Percentiles rank a stretch among this genome's conserved stretches.
Evolutionary conservation across 2,888 invertebrate genomes (phyloP).

Genomic region (Cryptosula pallasiana): DNA sequence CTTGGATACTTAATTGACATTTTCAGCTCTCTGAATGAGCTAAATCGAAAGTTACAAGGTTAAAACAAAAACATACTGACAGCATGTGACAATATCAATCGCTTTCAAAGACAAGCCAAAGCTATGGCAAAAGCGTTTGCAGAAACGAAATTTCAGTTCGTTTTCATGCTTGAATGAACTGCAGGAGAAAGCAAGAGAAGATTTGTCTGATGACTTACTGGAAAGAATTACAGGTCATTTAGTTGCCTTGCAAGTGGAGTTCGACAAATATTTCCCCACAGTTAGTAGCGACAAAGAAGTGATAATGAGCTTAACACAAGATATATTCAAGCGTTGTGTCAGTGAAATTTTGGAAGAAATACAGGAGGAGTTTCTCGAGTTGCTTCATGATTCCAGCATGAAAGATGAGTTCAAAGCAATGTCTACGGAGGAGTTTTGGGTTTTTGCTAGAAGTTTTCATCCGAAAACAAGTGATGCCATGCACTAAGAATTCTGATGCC

Average conservation of each 20-base stretch:
- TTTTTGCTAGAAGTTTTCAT: neutral
- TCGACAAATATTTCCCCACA: neutral
- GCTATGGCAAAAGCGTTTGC: neutral
- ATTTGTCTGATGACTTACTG: neutral
- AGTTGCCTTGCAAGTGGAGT: neutral
- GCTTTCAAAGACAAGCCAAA: conserved; percentile 14
- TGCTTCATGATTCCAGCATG: neutral
- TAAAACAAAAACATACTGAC: neutral
- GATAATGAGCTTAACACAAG: neutral
- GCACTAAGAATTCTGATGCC: neutral
- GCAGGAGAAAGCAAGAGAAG: neutral
- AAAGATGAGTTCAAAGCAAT: neutral
- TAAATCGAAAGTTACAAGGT: conserved; percentile 6
- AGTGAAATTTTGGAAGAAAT: neutral
- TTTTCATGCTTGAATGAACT: neutral
- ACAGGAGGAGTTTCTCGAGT: too few relatives aligned
- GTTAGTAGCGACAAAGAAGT: neutral
- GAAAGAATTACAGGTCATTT: neutral
- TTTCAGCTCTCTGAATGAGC: neutral
- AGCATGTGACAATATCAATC: neutral
- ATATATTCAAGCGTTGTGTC: neutral
- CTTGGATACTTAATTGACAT: neutral
- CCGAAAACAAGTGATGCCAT: neutral
- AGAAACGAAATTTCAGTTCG: neutral
- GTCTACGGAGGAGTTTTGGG: neutral